phyloP scores from a whole-genome alignment of 1,140 invertebrate species.

The Rhagoletis pomonella region DNA sequence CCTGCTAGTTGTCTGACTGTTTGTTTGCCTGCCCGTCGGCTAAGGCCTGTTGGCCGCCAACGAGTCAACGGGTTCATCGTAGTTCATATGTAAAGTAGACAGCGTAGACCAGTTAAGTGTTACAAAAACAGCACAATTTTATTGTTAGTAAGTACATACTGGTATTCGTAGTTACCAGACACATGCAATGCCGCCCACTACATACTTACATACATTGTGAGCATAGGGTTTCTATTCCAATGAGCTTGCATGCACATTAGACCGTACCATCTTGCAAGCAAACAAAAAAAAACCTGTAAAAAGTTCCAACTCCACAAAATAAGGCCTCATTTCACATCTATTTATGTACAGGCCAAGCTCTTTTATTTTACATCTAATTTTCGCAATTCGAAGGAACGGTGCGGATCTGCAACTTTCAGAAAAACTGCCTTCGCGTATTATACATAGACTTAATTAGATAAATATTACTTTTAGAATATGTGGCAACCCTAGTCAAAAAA shows the following conservation, averaged over 20 bases:
- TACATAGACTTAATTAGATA: no score
- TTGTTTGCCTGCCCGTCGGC: not conserved
- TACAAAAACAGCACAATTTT: not conserved
- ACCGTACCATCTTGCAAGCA: no score
- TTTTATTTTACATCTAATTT: no score
- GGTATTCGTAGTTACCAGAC: not conserved
- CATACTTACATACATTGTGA: not conserved
- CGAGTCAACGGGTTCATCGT: conserved; percentile 21
- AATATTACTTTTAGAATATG: no score
- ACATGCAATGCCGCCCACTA: conserved; percentile 28
- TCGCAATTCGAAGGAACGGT: no score
- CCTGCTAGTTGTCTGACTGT: not conserved
- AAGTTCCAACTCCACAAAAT: no score
- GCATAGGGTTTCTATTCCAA: not conserved
- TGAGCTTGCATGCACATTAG: not conserved
- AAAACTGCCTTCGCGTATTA: no score
- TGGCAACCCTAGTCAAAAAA: no score
- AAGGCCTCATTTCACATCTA: no score
- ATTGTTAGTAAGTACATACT: not conserved
- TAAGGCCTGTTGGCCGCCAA: conserved; percentile 27
- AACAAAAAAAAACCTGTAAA: no score
- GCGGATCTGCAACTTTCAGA: no score
- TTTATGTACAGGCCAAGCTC: no score
- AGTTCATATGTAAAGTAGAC: conserved; percentile 41
- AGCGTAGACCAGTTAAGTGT: conserved; percentile 21